Evolutionary conservation across 2,888 invertebrate species (phyloP).

Genomic region (Trachelus troglodyta): DNA sequence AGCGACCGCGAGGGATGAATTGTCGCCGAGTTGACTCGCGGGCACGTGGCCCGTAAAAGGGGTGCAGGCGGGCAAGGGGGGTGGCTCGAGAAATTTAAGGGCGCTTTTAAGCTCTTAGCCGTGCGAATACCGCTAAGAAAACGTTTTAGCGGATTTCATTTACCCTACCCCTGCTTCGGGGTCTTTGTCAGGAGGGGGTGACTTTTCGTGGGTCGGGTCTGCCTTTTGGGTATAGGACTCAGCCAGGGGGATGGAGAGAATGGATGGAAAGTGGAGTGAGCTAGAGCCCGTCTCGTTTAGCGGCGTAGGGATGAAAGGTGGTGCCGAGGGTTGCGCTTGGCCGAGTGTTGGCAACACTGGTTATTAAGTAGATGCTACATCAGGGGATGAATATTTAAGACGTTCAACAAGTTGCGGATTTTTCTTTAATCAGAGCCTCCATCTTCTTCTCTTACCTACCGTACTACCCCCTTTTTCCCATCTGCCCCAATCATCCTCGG

Average conservation of each 20-base stretch:
- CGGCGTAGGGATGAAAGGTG: constrained; percentile 32
- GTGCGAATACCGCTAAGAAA: constrained; percentile 58
- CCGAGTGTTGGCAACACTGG: constrained; percentile 56
- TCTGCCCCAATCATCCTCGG: neutral
- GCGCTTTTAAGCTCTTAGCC: constrained; percentile 61
- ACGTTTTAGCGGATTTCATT: constrained; percentile 62
- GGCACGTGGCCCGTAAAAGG: neutral
- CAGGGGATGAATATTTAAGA: constrained; percentile 65
- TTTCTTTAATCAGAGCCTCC: constrained; percentile 52
- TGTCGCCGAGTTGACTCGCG: neutral
- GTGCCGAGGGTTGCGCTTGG: neutral
- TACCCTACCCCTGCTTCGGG: constrained; percentile 26
- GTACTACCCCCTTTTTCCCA: constrained; percentile 3
- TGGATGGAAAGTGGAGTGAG: neutral
- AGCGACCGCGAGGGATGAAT: neutral
- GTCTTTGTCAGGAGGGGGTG: constrained; percentile 7
- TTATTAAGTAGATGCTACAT: constrained; percentile 64
- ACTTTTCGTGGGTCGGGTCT: neutral
- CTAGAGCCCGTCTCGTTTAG: neutral
- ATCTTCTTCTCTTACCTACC: constrained; percentile 4
- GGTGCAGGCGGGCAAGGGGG: no score
- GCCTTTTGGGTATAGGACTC: neutral
- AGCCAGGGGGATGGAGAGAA: constrained; percentile 7
- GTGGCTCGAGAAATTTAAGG: constrained; percentile 52
- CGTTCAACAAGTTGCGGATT: constrained; percentile 66